Conservation (phyloP, 2,113 vertebrate genomes). For the Illadopsis cleaveri region DNA sequence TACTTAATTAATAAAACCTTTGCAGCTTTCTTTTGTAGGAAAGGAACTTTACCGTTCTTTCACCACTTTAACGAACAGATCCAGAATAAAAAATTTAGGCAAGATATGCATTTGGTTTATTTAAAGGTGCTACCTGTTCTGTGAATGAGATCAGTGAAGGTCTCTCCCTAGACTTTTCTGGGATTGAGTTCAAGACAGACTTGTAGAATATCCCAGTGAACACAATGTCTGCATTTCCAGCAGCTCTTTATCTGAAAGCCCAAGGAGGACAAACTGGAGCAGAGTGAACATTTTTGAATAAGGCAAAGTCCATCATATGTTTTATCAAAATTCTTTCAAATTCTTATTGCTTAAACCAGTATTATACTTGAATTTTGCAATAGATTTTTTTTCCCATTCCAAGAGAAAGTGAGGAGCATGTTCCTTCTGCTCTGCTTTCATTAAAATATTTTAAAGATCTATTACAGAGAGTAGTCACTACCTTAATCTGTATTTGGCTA, state of each 20-base stretch:
- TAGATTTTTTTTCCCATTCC: background rate
- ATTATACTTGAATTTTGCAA: background rate
- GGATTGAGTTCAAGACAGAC: background rate
- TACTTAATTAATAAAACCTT: background rate
- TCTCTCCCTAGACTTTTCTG: background rate
- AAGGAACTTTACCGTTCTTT: background rate
- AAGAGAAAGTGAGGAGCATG: background rate
- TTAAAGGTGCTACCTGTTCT: background rate
- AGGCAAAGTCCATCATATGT: background rate
- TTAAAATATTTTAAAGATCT: background rate
- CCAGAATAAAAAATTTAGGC: background rate
- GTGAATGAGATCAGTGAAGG: background rate
- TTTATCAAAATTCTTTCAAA: background rate
- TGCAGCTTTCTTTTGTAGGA: background rate
- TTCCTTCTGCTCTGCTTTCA: background rate
- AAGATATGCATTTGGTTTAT: background rate
- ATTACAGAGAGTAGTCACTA: background rate
- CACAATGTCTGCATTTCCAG: background rate
- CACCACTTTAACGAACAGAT: background rate
- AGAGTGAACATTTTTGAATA: background rate
- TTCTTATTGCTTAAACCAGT: background rate
- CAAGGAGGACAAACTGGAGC: background rate
- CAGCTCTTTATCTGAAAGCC: background rate
- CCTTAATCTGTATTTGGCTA: background rate
- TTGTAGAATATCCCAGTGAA: background rate